Conservation (phyloP, 2,888 invertebrate genomes). For the Xestia xanthographa region DNA sequence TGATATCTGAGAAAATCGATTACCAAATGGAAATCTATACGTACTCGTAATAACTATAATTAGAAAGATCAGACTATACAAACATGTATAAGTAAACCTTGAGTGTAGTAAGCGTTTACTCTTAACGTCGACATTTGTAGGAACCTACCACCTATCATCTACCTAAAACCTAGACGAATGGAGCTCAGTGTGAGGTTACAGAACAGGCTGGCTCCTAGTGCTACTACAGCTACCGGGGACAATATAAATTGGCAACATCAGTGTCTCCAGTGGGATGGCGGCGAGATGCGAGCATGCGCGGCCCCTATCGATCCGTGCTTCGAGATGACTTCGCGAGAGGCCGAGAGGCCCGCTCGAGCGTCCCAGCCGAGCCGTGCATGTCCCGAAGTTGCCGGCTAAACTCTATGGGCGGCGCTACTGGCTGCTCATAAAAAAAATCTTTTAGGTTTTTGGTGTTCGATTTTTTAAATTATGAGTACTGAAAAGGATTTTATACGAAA, state of each 20-base stretch:
- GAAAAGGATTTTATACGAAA: background rate
- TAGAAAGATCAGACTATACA: conserved; percentile 42
- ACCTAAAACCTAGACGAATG: conserved; percentile 29
- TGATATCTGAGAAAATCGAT: conserved; percentile 50
- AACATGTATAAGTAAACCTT: conserved; percentile 28
- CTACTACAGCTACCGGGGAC: conserved; percentile 57
- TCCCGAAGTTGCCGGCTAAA: conserved; percentile 54
- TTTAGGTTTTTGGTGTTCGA: conserved; percentile 10
- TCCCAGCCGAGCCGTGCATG: conserved; percentile 65
- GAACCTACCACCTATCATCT: background rate
- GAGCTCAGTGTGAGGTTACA: conserved; percentile 31
- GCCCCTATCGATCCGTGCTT: conserved; percentile 80
- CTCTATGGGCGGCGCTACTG: conserved; percentile 53
- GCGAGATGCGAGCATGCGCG: conserved; percentile 80
- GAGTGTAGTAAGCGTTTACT: conserved; percentile 34
- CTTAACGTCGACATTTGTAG: conserved; percentile 20
- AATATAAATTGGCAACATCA: conserved; percentile 65
- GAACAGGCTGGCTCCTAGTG: conserved; percentile 45
- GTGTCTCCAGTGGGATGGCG: conserved; percentile 67
- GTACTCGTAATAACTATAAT: conserved; percentile 48
- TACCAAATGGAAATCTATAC: conserved; percentile 53
- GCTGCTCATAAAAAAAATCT: conserved; percentile 31
- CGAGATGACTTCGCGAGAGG: conserved; percentile 75
- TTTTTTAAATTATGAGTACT: conserved; percentile 15
- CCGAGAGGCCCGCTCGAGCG: conserved; percentile 61